phyloP scores from a whole-genome alignment of 2,888 invertebrate genomes.

The Bellardia bayeri region DNA sequence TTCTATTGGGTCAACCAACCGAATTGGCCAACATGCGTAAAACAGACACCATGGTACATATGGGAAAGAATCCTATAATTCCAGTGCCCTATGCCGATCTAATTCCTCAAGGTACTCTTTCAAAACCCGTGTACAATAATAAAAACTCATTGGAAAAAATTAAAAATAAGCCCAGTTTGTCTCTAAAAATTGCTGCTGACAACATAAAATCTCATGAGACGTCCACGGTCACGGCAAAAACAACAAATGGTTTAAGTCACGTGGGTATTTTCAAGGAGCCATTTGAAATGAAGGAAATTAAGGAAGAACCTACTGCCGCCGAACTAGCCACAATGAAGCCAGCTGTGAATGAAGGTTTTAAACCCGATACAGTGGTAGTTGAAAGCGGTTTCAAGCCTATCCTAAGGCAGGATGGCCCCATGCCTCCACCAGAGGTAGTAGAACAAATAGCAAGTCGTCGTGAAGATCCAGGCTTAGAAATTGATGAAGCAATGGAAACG shows the following conservation, averaged over 20 bases:
- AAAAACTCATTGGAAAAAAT: constrained; percentile 73
- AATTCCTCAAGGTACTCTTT: constrained; percentile 78
- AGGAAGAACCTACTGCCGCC: constrained; percentile 77
- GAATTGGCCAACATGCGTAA: constrained; percentile 81
- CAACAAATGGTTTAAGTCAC: constrained; percentile 60
- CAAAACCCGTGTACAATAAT: constrained; percentile 71
- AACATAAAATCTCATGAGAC: constrained; percentile 55
- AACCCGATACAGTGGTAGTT: constrained; percentile 91
- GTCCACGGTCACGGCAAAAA: constrained; percentile 32
- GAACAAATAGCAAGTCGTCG: constrained; percentile 81
- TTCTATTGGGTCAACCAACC: constrained; percentile 83
- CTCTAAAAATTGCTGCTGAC: constrained; percentile 59
- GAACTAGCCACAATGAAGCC: constrained; percentile 84
- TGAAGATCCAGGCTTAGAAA: constrained; percentile 83
- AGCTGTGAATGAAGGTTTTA: constrained; percentile 91
- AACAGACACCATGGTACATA: constrained; percentile 76
- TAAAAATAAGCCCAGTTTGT: constrained; percentile 56
- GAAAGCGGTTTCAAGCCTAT: constrained; percentile 94
- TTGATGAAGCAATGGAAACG: constrained; percentile 83
- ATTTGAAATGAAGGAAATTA: constrained; percentile 77
- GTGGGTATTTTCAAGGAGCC: constrained; percentile 79
- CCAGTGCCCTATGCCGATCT: constrained; percentile 81
- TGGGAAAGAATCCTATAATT: constrained; percentile 78
- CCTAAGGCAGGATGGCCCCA: constrained; percentile 84
- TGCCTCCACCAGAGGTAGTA: constrained; percentile 83